Base-by-base conservation (phyloP, 1,140 invertebrate species). In the Anastrepha obliqua region DNA sequence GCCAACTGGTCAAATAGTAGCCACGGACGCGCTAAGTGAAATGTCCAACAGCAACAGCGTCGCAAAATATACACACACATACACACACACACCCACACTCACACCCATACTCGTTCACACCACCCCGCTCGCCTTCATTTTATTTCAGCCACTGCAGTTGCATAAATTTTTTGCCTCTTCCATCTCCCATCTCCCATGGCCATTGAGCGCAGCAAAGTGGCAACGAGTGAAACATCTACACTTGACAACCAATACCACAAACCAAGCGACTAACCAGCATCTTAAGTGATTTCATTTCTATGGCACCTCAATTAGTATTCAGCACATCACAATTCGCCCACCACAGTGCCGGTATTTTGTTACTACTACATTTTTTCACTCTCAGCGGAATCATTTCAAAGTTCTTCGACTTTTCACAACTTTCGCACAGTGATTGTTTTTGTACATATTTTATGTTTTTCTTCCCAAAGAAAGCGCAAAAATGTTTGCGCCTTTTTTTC, bases 291-390 rank as follows among this genome's bases (percentile, higher is more conserved):
- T 85, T 58, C 55, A 85, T 85, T 58, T 29, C 20, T 85, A 17
- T 59, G 78, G 58, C 81, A 85, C 13, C 51, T 58, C 81, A 85
- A 85, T 85, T 85, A 58, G 81, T 85, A 85, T 85, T 85, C 81
- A 85, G 13, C 7, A 13, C 81, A 60, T 58, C 81, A 58, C 39
- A 74, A 74, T 39, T 47, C 44, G 17, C 44, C 42, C 44, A 74
- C 13, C 42, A 47, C 42, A 17, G 67, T 2, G 17, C 60, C 42
- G 42, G 39, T 15, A 17, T 74, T 47, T 39, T 17, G 15, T 44
- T 39, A 39, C 20, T 29, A n/a, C 3, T 1, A 39, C 65, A 39
- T 29, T 8, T 42, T 67, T 67, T 67, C 39, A 42, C 67, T 74
- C 67, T 44, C 67, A 17, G 13, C 42, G 67, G 44, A 17, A 74